These are phyloP conservation scores for Thymallus thymallus DNA, from an alignment of 2,113 vertebrate genomes.

Conservation along the genomic window DNA sequence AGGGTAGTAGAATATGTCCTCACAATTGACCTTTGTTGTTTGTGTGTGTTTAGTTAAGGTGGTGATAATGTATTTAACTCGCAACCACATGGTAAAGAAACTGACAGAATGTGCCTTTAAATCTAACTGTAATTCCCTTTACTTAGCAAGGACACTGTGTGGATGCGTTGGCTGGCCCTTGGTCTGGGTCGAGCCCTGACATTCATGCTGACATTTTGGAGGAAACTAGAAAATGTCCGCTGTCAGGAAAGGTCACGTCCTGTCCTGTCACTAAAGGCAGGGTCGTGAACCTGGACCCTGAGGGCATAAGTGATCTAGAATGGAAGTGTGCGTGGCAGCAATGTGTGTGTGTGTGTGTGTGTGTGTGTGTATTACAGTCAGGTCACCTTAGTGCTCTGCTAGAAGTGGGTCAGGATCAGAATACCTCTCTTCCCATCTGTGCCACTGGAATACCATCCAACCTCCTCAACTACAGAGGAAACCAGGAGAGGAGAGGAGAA, in stretches of 20 bases:
- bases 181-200: constrained; percentile 52
- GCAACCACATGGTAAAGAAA: too few relatives aligned
- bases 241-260: too few relatives aligned
- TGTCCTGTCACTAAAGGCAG: constrained; percentile 47
- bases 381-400: constrained; percentile 44
- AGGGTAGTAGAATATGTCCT: background rate
- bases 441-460: constrained; percentile 24
- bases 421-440: constrained; percentile 40
- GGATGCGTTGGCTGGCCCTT: constrained; percentile 45
- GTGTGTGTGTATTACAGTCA: constrained; percentile 3
- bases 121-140: background rate
- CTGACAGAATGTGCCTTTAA: too few relatives aligned
- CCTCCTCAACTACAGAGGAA: background rate
- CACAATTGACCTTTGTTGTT: too few relatives aligned
- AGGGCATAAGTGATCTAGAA: constrained; percentile 7
- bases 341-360: background rate
- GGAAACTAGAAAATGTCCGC: constrained; percentile 22
- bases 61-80: background rate
- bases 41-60: background rate
- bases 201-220: constrained; percentile 70
- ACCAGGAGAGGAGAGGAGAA: background rate
- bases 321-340: background rate
- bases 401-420: constrained; percentile 41
- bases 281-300: constrained; percentile 34
- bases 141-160: background rate